These are phyloP conservation scores for Radopholus similis DNA, from an alignment of 1,140 invertebrate genomes.

Conservation along the genomic window DNA sequence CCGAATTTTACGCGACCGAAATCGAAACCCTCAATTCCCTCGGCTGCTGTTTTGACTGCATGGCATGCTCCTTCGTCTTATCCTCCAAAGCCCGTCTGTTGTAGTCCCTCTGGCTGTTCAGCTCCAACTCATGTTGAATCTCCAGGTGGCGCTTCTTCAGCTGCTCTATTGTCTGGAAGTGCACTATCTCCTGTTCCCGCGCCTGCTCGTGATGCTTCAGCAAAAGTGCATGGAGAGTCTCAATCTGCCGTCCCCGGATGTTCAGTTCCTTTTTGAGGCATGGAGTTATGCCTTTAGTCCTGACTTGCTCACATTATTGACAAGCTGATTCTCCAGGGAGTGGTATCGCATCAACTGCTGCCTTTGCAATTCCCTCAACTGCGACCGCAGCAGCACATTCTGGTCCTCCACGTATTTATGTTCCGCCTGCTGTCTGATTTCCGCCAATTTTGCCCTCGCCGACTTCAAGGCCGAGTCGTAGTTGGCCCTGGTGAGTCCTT, in stretches of 20 bases:
- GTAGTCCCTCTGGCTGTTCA: conserved; percentile 92
- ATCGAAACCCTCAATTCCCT: conserved; percentile 89
- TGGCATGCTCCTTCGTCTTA: conserved; percentile 83
- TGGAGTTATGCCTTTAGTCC: background rate
- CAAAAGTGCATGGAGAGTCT: conserved; percentile 82
- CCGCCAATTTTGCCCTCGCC: conserved; percentile 81
- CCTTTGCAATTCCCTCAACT: conserved; percentile 15
- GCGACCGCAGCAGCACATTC: conserved; percentile 61
- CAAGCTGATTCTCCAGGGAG: conserved; percentile 19
- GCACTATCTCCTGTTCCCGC: conserved; percentile 11
- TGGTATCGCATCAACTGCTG: conserved; percentile 16
- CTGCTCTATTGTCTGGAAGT: conserved; percentile 32
- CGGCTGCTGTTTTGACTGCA: conserved; percentile 95
- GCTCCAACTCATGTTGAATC: conserved; percentile 85
- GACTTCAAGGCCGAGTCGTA: conserved; percentile 39
- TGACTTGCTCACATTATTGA: conserved; percentile 18
- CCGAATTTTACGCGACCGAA: background rate
- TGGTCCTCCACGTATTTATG: conserved; percentile 78
- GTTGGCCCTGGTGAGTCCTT: conserved; percentile 26
- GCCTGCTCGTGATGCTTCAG: conserved; percentile 70
- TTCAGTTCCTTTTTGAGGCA: conserved; percentile 30
- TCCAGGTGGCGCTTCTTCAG: conserved; percentile 64
- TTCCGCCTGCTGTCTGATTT: conserved; percentile 84
- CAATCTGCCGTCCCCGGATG: conserved; percentile 76
- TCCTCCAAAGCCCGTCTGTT: conserved; percentile 87